phyloP scores from a whole-genome alignment of 2,113 vertebrate genomes.

The Nothocercus nigrocapillus region DNA sequence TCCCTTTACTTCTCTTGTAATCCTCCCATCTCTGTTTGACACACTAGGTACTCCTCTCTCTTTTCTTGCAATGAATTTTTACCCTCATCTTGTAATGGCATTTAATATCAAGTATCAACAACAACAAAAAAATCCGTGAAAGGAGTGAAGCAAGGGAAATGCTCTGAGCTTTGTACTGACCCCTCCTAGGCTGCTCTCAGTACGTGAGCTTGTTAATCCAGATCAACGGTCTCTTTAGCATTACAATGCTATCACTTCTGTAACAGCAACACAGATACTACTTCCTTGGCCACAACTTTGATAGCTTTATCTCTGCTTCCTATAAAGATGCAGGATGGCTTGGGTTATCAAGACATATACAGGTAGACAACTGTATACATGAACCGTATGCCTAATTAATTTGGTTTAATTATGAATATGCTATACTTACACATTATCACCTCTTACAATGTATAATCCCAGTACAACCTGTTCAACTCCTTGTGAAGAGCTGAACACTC shows the following conservation, averaged over 20 bases:
- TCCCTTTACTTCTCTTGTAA: neutral
- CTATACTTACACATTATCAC: constrained; percentile 96
- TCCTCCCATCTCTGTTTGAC: neutral
- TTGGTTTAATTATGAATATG: neutral
- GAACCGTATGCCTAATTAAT: neutral
- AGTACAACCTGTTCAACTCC: constrained; percentile 98
- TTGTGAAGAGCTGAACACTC: constrained; percentile 98
- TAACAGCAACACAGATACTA: neutral
- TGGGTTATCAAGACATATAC: neutral
- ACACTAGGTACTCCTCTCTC: neutral
- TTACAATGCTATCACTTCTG: neutral
- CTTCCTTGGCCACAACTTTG: neutral
- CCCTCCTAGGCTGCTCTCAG: neutral
- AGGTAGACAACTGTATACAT: neutral
- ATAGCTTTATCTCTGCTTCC: neutral
- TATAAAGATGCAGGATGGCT: neutral
- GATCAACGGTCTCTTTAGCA: neutral
- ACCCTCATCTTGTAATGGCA: neutral
- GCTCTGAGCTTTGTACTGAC: neutral
- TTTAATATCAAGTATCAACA: neutral
- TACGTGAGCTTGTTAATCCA: neutral
- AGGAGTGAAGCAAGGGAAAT: neutral
- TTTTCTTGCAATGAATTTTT: neutral
- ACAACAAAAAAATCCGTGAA: neutral
- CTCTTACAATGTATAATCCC: constrained; percentile 96